Conservation (phyloP, 2,113 vertebrate genomes). For the Perccottus glenii region DNA sequence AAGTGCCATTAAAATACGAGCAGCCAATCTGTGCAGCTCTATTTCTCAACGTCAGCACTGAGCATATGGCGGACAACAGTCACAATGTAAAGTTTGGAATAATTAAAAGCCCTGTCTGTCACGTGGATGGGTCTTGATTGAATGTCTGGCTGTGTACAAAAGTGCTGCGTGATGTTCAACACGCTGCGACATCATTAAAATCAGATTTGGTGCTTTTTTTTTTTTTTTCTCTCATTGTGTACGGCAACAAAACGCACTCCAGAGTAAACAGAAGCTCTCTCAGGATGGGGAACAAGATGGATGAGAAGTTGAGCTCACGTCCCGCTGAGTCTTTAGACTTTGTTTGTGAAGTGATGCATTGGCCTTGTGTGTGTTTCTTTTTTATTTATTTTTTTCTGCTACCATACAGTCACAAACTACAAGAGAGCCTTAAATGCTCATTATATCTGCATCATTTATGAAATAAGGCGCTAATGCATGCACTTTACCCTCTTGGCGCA, state of each 20-base stretch:
- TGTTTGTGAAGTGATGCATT: constrained; percentile 34
- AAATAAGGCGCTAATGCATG: not conserved
- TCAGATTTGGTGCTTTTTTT: constrained; percentile 30
- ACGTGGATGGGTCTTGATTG: not conserved
- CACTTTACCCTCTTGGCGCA: not conserved
- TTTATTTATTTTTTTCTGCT: not conserved
- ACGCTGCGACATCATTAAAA: constrained; percentile 48
- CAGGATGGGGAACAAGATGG: constrained; percentile 27
- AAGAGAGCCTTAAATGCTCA: constrained; percentile 9
- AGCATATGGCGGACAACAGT: not conserved
- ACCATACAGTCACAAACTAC: constrained; percentile 10
- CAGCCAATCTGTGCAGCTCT: not conserved
- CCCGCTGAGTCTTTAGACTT: constrained; percentile 32
- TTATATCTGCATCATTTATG: constrained; percentile 4
- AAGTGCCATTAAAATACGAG: not conserved
- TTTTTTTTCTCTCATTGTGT: constrained; percentile 14
- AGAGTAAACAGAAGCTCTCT: constrained; percentile 28
- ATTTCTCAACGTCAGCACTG: not conserved
- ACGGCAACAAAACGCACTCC: constrained; percentile 21
- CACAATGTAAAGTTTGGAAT: not conserved
- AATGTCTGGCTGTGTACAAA: constrained; percentile 4
- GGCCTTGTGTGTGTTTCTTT: not conserved
- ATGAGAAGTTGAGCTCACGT: constrained; percentile 18
- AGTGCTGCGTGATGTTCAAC: constrained; percentile 5
- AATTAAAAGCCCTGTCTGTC: constrained; percentile 2